Percentiles rank a stretch among this genome's conserved stretches.
phyloP scores from a whole-genome alignment of 2,888 invertebrate genomes.

The Sinopyrophorus schimmeli region DNA sequence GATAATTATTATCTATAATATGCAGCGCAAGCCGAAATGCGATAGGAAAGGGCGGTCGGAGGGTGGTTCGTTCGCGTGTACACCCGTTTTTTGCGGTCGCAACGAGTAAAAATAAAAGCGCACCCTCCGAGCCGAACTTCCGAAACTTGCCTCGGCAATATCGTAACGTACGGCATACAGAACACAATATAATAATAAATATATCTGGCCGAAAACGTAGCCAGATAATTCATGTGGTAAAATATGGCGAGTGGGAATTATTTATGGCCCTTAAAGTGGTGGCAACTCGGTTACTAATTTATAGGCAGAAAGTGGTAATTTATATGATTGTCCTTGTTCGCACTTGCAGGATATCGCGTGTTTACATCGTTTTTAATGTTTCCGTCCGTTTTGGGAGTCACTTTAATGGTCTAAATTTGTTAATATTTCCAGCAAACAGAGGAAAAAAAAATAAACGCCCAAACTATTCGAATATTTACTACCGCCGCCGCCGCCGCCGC shows the following conservation, averaged over 20 bases:
- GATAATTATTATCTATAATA: constrained; percentile 33
- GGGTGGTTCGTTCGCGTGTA: no score
- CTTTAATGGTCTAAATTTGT: constrained; percentile 28
- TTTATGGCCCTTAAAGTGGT: constrained; percentile 47
- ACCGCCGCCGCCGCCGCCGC: not conserved
- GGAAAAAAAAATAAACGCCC: not conserved
- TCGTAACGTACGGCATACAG: no score
- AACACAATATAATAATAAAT: constrained; percentile 22
- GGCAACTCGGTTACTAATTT: constrained; percentile 48
- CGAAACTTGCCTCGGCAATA: no score
- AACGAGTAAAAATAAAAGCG: not conserved
- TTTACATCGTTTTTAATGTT: constrained; percentile 44
- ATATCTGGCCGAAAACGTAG: constrained; percentile 22
- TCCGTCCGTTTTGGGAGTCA: constrained; percentile 38
- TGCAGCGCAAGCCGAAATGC: constrained; percentile 21
- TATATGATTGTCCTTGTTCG: constrained; percentile 52
- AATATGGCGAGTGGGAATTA: constrained; percentile 42
- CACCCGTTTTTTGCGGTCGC: constrained; percentile 15
- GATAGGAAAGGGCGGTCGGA: no score
- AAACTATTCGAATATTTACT: no score
- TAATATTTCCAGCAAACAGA: constrained; percentile 21
- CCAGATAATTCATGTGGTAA: constrained; percentile 35
- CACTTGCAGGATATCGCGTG: constrained; percentile 49
- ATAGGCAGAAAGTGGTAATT: constrained; percentile 50
- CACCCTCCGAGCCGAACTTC: no score